Conservation (phyloP, 2,113 vertebrate genomes). For the Tympanuchus pallidicinctus region DNA sequence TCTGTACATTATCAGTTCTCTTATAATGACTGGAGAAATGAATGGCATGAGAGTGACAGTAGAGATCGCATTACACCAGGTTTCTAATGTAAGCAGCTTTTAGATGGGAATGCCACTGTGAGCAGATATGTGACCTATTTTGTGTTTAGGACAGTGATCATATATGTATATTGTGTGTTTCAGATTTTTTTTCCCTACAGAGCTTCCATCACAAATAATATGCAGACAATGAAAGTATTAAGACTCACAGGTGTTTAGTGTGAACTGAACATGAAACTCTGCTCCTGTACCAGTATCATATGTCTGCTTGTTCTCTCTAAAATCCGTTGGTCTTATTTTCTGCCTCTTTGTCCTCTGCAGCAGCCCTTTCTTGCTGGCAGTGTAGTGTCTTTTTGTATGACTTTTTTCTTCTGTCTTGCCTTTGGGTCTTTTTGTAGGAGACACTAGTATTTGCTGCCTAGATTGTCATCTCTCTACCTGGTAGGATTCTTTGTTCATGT, state of each 20-base stretch:
- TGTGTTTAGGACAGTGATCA: not conserved
- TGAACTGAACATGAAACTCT: not conserved
- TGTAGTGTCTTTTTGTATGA: not conserved
- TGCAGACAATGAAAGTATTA: not conserved
- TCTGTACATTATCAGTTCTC: not conserved
- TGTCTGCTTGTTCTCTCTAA: not conserved
- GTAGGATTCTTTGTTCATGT: not conserved
- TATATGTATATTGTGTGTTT: not conserved
- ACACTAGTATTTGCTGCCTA: not conserved
- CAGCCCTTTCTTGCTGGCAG: slow-evolving; percentile 6
- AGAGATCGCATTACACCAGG: not conserved
- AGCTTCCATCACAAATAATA: not conserved
- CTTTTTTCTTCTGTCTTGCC: not conserved
- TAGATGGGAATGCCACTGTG: not conserved
- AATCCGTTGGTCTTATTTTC: not conserved
- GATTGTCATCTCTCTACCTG: not conserved
- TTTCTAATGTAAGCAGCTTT: not conserved
- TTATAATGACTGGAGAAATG: not conserved
- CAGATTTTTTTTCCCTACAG: not conserved
- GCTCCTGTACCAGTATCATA: not conserved
- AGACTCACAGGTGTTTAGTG: not conserved
- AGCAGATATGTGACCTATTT: not conserved
- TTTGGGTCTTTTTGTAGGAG: not conserved
- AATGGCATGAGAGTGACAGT: accelerated
- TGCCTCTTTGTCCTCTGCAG: not conserved